A percentile compares a stretch with the other conserved stretches of the same genome.
These are phyloP conservation scores for Kryphioiulus occultus DNA, from an alignment of 2,888 invertebrate genomes.

Conservation along the genomic window DNA sequence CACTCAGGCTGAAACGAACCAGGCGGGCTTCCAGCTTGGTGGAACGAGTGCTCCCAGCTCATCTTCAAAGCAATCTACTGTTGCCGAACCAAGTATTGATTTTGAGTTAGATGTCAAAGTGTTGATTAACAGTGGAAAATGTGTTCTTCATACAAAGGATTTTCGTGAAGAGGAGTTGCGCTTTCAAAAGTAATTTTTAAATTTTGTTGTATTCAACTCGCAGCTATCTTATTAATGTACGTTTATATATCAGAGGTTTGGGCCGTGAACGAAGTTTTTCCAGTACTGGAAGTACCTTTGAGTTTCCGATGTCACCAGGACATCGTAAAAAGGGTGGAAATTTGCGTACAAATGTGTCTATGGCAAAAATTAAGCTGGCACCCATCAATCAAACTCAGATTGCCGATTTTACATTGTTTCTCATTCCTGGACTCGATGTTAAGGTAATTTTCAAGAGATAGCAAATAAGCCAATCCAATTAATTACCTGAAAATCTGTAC, in stretches of 20 bases:
- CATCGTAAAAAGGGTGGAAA: slow-evolving; percentile 64
- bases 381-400: slow-evolving; percentile 55
- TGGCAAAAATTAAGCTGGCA: slow-evolving; percentile 55
- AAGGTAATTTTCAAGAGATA: slow-evolving; percentile 67
- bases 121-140: slow-evolving; percentile 95
- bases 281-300: slow-evolving; percentile 67
- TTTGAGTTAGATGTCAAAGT: slow-evolving; percentile 96
- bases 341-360: slow-evolving; percentile 54
- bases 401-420: slow-evolving; percentile 79
- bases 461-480: not conserved
- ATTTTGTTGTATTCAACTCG: not conserved
- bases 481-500: too few relatives aligned
- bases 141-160: slow-evolving; percentile 93
- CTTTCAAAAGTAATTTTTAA: slow-evolving; percentile 53
- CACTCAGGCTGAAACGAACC: not conserved
- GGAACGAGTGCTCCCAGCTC: not conserved
- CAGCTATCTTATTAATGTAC: not conserved
- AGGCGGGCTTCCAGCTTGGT: not conserved
- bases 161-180: slow-evolving; percentile 71
- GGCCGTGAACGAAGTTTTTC: slow-evolving; percentile 73
- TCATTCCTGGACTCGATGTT: slow-evolving; percentile 89
- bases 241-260: slow-evolving; percentile 50
- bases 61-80: slow-evolving; percentile 54
- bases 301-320: slow-evolving; percentile 66
- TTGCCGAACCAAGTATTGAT: slow-evolving; percentile 86